phyloP scores from a whole-genome alignment of 2,888 invertebrate genomes.

The Eilema depressum region DNA sequence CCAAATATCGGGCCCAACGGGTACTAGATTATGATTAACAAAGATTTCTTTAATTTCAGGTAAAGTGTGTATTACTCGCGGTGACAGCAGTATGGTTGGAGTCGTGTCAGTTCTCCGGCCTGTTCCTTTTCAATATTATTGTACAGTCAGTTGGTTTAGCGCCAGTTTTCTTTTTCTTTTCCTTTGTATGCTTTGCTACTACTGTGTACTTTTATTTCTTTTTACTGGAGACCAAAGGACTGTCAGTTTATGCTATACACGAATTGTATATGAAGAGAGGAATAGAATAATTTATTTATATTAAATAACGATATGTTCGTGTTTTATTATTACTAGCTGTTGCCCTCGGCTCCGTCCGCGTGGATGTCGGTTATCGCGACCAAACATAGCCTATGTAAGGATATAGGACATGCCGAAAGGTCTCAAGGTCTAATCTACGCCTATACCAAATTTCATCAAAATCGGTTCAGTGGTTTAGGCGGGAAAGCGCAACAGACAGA shows the following conservation, averaged over 20 bases:
- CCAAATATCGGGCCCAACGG: too few relatives aligned
- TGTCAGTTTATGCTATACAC: slow-evolving; percentile 65
- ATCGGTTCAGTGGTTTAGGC: too few relatives aligned
- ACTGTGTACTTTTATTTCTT: slow-evolving; percentile 54
- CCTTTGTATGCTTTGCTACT: not conserved
- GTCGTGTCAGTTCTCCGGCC: not conserved
- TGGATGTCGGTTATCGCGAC: too few relatives aligned
- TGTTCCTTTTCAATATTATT: not conserved
- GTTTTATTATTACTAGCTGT: not conserved
- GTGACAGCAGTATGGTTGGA: not conserved
- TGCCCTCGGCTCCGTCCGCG: too few relatives aligned
- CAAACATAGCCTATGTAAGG: too few relatives aligned
- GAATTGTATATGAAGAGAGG: slow-evolving; percentile 46
- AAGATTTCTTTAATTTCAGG: not conserved
- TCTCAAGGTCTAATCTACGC: too few relatives aligned
- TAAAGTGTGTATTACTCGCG: not conserved
- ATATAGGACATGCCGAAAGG: too few relatives aligned
- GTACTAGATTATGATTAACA: not conserved
- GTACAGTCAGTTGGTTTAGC: not conserved
- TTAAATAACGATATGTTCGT: not conserved
- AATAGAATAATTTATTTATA: not conserved
- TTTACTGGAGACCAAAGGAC: slow-evolving; percentile 68
- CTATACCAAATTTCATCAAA: too few relatives aligned
- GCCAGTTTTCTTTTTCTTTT: not conserved
- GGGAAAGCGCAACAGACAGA: too few relatives aligned